Evolutionary conservation across 2,888 invertebrate genomes (phyloP).

Genomic region (Leptopilina myrica): DNA sequence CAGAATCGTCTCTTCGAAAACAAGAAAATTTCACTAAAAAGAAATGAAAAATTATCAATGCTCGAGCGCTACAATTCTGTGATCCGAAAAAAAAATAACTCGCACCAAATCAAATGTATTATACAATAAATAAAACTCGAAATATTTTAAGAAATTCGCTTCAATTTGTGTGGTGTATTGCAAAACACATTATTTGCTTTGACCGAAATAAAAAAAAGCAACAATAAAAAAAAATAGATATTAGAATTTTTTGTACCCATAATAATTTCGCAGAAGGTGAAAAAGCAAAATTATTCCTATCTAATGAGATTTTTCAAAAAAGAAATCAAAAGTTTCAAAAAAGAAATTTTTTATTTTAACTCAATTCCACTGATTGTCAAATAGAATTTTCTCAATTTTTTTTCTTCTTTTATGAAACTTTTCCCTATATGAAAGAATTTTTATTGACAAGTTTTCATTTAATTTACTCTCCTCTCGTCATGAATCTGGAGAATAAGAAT

Average conservation of each 20-base stretch:
- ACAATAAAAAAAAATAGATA: neutral
- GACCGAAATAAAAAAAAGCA: neutral
- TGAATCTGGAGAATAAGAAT: too few relatives aligned
- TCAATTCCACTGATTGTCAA: too few relatives aligned
- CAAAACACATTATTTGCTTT: neutral
- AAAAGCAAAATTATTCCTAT: too few relatives aligned
- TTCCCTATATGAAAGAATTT: too few relatives aligned
- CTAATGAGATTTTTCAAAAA: too few relatives aligned
- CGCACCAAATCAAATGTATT: conserved; percentile 48
- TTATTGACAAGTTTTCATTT: too few relatives aligned
- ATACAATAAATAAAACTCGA: conserved; percentile 43
- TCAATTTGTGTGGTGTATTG: neutral
- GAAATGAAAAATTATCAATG: conserved; percentile 62
- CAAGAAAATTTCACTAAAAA: conserved; percentile 52
- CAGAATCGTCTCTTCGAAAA: conserved; percentile 64
- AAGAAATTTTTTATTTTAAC: too few relatives aligned
- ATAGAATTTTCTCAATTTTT: too few relatives aligned
- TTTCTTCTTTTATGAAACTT: too few relatives aligned
- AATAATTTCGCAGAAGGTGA: neutral
- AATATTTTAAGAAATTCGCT: conserved; percentile 2
- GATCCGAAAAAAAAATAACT: conserved; percentile 65
- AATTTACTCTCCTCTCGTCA: too few relatives aligned
- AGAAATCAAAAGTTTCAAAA: too few relatives aligned
- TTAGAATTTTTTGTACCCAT: neutral
- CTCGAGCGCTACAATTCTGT: conserved; percentile 73